phyloP scores from a whole-genome alignment of 2,113 vertebrate species.

The Zingel zingel region DNA sequence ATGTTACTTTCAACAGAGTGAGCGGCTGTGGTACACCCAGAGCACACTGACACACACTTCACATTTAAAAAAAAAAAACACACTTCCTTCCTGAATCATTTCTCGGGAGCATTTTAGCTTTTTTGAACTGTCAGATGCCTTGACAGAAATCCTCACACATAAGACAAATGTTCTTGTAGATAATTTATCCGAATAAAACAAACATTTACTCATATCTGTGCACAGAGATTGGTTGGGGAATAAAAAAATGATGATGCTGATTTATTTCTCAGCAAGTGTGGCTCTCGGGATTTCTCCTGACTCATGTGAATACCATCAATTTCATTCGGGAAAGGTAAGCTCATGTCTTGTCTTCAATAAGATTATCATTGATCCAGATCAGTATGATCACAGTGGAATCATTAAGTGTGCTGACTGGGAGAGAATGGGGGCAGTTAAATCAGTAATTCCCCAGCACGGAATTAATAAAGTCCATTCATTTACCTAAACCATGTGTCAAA shows the following conservation, averaged over 20 bases:
- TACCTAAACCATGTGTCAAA: too few relatives aligned
- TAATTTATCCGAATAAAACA: slow-evolving; percentile 11
- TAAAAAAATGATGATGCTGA: neutral
- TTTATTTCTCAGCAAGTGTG: slow-evolving; percentile 1
- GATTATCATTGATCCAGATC: slow-evolving; percentile 32
- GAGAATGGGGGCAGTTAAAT: neutral
- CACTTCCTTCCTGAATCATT: slow-evolving; percentile 17
- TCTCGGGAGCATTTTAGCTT: slow-evolving; percentile 2
- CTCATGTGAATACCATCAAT: neutral
- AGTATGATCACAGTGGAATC: neutral
- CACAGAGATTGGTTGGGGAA: neutral
- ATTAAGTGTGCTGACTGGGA: neutral
- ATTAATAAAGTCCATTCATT: too few relatives aligned
- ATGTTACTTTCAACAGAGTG: neutral
- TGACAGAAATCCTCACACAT: neutral
- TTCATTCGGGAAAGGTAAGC: neutral
- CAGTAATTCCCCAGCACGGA: too few relatives aligned
- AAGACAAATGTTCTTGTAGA: slow-evolving; percentile 6
- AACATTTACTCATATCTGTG: slow-evolving; percentile 14
- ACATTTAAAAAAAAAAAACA: neutral
- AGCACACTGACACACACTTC: slow-evolving; percentile 13
- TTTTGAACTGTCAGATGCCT: slow-evolving; percentile 17
- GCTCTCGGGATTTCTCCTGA: neutral
- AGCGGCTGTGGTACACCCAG: neutral
- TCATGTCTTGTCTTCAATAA: slow-evolving; percentile 28